phyloP scores from a whole-genome alignment of 2,113 vertebrate genomes.

The Varanus salvator region DNA sequence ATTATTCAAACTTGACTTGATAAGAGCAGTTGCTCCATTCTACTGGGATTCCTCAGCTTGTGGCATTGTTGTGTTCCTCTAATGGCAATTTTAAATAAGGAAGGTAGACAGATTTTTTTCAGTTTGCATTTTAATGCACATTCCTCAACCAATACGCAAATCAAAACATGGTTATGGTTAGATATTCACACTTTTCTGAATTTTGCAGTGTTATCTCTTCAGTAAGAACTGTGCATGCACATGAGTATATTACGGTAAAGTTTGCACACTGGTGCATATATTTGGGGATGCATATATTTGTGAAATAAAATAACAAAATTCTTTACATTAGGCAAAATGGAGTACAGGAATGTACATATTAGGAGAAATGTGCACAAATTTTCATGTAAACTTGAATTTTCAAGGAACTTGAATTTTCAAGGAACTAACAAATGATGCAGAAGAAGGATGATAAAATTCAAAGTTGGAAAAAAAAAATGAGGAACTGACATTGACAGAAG shows the following conservation, averaged over 20 bases:
- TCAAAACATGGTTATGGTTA: neutral
- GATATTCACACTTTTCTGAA: neutral
- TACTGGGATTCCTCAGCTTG: neutral
- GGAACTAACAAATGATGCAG: neutral
- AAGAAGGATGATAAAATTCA: neutral
- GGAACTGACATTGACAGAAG: neutral
- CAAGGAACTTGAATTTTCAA: too few species aligned
- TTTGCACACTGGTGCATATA: neutral
- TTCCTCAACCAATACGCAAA: neutral
- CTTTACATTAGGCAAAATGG: neutral
- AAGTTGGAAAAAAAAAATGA: conserved; percentile 23
- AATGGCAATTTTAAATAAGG: neutral
- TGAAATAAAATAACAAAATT: neutral
- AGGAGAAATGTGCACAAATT: neutral
- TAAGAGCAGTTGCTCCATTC: too few species aligned
- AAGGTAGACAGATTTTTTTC: neutral
- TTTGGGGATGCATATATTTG: neutral
- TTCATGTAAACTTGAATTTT: neutral
- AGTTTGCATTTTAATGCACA: neutral
- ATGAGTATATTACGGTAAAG: neutral
- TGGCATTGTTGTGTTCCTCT: neutral
- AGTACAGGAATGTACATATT: too few species aligned
- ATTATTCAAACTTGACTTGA: neutral
- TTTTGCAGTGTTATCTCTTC: neutral
- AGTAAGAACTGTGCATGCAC: neutral